Evolutionary conservation across 2,113 vertebrate species (phyloP), one percentile per base, ranked within the genome.

Genomic region (Triplophysa tibetana): DNA sequence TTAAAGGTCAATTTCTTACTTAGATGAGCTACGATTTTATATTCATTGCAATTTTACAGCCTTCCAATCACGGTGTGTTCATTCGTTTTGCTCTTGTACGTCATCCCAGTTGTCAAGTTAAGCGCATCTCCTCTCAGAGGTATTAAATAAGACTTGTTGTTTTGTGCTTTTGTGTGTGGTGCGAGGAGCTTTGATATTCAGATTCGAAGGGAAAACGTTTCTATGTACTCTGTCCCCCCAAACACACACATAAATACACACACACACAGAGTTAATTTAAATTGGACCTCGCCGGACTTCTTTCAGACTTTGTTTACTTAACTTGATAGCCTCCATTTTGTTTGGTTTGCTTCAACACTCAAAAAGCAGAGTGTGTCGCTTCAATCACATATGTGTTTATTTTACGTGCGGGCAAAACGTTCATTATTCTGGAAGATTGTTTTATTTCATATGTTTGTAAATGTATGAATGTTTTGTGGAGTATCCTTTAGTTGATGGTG

Each of bases 251-350:
- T 6, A 33, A 6, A 33, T n/a, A n/a, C 33, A 41, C 19, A 17
- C 11, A 24, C 21, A 70, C 12, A 6, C 23, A 11, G 13, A 29
- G 24, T n/a, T 33, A 26, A 33, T 78, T 45, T 70, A 61, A n/a
- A 52, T 70, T 29, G 4, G 12, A 19, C 58, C 66, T 70, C 23
- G 70, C 19, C 4, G 9, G 41, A 70, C 66, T 79, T 19, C 56
- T 70, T 68, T 70, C 77, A 62, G 16, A 70, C 38, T 63, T 69
- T 70, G 77, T 79, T 79, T 70, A 33, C 17, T 16, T 41, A 70
- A 70, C 77, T 33, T 38, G 67, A 23, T 70, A 70, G 54, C 70
- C 54, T 73, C 54, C 54, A 73, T 43, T 72, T 73, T 69, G 77
- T 70, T 61, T 70, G 67, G 56, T 79, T 45, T 52, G 67, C 24